These are phyloP conservation scores for Charina bottae DNA, from an alignment of 2,113 vertebrate genomes.

Conservation along the genomic window DNA sequence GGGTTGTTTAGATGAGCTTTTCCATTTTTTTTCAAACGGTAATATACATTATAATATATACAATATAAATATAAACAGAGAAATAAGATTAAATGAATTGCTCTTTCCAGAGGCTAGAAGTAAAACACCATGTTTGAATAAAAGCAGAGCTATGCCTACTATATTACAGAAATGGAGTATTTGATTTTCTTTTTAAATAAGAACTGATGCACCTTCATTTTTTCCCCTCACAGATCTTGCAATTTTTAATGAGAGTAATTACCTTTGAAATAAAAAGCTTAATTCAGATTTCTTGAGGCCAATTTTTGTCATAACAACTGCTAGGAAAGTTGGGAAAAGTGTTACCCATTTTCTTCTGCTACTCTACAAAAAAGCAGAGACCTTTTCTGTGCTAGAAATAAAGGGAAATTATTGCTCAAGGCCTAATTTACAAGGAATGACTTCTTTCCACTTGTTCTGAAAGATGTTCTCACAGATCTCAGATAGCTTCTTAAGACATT, in stretches of 20 bases:
- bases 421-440: background rate
- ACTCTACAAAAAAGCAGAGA: background rate
- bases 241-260: background rate
- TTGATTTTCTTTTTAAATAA: background rate
- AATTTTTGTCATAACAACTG: background rate
- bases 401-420: background rate
- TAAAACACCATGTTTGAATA: background rate
- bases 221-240: background rate
- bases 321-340: background rate
- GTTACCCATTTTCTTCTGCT: background rate
- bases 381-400: background rate
- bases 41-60: background rate
- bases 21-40: background rate
- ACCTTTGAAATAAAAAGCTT: background rate
- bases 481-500: background rate
- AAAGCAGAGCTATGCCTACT: background rate
- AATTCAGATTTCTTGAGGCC: background rate
- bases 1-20: background rate
- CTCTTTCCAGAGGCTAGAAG: background rate
- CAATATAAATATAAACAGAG: no score
- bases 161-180: background rate
- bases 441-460: background rate
- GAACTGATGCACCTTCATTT: background rate
- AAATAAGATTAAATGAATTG: background rate
- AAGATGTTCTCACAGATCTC: background rate